These are phyloP conservation scores for Cylloceria caligata DNA, from an alignment of 2,888 invertebrate species.

Conservation along the genomic window DNA sequence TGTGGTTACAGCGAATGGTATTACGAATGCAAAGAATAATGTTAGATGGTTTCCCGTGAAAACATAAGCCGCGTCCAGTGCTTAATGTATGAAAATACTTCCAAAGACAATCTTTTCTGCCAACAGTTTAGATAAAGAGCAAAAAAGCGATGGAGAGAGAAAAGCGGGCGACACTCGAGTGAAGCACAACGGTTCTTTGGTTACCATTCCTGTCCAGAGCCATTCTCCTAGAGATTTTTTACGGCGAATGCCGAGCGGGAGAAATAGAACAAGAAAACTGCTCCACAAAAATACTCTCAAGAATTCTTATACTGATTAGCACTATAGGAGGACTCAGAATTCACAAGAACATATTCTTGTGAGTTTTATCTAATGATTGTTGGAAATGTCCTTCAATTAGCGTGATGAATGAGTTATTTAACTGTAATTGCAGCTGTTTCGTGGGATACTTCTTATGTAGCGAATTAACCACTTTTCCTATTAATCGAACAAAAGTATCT, in stretches of 20 bases:
- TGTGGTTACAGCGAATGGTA: neutral
- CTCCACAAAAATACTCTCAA: conserved; percentile 33
- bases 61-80: no score
- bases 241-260: neutral
- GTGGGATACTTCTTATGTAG: neutral
- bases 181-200: conserved; percentile 32
- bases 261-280: conserved; percentile 31
- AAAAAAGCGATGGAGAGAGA: conserved; percentile 3
- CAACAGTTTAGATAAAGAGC: neutral
- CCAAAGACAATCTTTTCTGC: neutral
- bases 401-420: neutral
- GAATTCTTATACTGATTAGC: conserved; percentile 2
- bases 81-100: neutral
- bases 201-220: neutral
- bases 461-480: neutral
- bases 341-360: conserved; percentile 5
- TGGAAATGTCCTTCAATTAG: neutral
- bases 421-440: neutral
- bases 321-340: neutral
- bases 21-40: neutral
- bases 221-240: conserved; percentile 28
- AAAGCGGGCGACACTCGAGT: conserved; percentile 36
- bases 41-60: neutral
- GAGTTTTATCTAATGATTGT: neutral
- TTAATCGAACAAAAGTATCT: neutral